These are phyloP conservation scores for Tragulus kanchil DNA, from an alignment of 2,113 vertebrate genomes.

Conservation along the genomic window DNA sequence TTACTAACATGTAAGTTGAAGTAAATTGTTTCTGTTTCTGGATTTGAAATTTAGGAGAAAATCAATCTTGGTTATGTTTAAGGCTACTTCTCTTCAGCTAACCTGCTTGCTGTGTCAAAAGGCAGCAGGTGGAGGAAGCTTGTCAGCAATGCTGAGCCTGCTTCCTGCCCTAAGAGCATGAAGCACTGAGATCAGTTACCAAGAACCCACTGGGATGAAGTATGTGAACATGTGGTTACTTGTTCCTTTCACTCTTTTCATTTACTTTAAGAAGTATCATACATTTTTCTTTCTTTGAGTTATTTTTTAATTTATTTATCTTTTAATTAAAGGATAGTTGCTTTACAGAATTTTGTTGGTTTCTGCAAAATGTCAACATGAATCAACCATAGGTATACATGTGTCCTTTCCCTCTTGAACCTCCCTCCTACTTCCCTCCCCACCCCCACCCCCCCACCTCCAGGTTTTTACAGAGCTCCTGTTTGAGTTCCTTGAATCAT, in stretches of 20 bases:
- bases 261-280: constrained; percentile 17
- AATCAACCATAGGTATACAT: no score
- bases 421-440: no score
- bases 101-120: not conserved
- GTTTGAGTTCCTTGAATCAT: no score
- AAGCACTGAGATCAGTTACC: not conserved
- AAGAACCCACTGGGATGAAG: not conserved
- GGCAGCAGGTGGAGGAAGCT: not conserved
- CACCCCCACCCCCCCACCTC: no score
- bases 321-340: no score
- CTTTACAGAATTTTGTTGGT: no score
- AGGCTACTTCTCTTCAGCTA: constrained; percentile 16
- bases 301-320: no score
- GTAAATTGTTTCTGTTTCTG: constrained; percentile 40
- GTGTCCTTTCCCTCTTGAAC: no score
- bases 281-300: no score
- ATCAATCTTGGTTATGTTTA: constrained; percentile 28
- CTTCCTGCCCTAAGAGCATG: not conserved
- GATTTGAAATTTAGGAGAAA: constrained; percentile 67
- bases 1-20: constrained; percentile 9
- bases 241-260: not conserved
- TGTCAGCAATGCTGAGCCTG: not conserved
- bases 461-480: no score
- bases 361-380: no score
- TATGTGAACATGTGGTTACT: not conserved